Base-by-base conservation (phyloP, 2,888 invertebrate species). In the Cerastis leucographa region DNA sequence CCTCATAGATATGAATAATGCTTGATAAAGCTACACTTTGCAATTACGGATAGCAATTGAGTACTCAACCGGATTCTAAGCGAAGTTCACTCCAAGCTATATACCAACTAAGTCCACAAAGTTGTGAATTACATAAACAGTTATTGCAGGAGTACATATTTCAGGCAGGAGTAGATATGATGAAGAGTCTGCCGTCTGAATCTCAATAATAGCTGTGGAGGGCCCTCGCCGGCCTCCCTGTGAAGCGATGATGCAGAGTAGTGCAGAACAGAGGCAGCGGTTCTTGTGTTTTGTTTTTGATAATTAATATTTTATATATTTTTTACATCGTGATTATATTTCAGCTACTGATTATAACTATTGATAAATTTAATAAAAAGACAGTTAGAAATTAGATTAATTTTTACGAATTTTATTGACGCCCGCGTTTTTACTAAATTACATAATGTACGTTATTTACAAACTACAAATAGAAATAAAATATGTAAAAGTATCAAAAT, bases 131-230 rank as follows among this genome's bases (percentile, higher is more conserved):
- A 83, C 80, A 84, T 88, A 89, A 88, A 84, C 85, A 85, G 87
- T 90, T 89, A 90, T 91, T 90, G 85, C 89, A 86, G 86, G 83
- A 83, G 89, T 81, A 86, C 87, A 86, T 89, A 84, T 85, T 85
- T 82, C 86, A 88, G 88, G 82, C 74, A 81, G 80, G 81, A 85
- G 91, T 91, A 93, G 93, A 92, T 91, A 92, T 94, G 94, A 95
- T 94, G 95, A 94, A 95, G 95, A 94, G 94, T 88, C 90, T 89
- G 90, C 91, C 92, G 93, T 92, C 95, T 94, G 95, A 94, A 94
- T 94, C 95, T 95, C 95, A 96, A 96, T 96, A 96, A 95, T 95
- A 92, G 94, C 92, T 87, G 89, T 93, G 89, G 91, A 96, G 95
- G 86, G 90, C 94, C 89, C 95, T 95, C 90, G 92, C 81, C 89